Evolutionary conservation across 2,888 invertebrate species (phyloP), one percentile per base, ranked within the genome.

Genomic region (Tenthredo livida): DNA sequence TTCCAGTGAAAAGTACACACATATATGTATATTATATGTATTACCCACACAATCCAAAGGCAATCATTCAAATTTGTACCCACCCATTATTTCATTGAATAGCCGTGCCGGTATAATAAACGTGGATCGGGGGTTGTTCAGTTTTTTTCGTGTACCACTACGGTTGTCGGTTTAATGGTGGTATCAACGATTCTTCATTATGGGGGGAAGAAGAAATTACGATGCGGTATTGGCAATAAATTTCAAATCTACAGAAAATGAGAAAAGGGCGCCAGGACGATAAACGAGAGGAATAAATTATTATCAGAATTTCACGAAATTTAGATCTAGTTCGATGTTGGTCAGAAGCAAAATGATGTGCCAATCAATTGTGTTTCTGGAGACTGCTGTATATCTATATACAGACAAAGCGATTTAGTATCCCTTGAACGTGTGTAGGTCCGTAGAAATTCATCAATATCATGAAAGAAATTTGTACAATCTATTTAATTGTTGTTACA

Each of bases 11-110:
- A 29, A 70, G 37, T 37, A 70, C 33, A 37, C 25, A 10, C 61
- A 61, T 61, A 43, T 43, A 5, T 21, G 25, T 43, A 43, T 43
- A 73, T 37, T 37, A 37, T 37, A 37, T 37, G 37, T 37, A 37
- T 37, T 40, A 37, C 37, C 21, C 1, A 25, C 17, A n/a, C 50
- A n/a, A 54, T 77, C 37, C 50, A n/a, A 29, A 33, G 33, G 54
- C 54, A 50, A 77, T 77, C 29, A 29, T 50, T 77, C 77, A 54
- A 77, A 43, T 40, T 33, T 72, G 21, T 12, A 29, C 50, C 40
- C n/a, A 54, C 75, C 47, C 58, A 80, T 80, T 61, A 80, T 61
- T 80, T 40, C 37, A 61, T 21, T 17, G 77, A 29, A 77, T 77
- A 25, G 73, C 73, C 37, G 12, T 70, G n/a, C 70, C 15, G 37